Evolutionary conservation across 2,888 invertebrate species (phyloP), one percentile per base, ranked within the genome.

Genomic region (Patella pellucida): DNA sequence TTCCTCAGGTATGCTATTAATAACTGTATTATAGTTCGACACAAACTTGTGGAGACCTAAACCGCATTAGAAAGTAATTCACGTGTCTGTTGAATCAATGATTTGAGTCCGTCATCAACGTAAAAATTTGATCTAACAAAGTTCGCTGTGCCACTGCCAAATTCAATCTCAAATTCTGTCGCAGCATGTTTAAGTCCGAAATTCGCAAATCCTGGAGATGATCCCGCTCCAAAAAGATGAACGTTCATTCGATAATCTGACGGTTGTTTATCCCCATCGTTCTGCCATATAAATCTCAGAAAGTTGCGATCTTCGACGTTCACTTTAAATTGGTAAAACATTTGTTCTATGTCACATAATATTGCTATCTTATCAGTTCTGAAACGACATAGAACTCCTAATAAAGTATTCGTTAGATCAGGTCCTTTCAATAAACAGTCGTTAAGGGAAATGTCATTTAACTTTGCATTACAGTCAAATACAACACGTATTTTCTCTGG

Each of bases 91-190:
- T 41, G 41, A 41, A 41, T 41, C 41, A 41, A 41, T 7, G 41
- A 41, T 41, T 41, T 41, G 41, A 82, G 31, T 1, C 81, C 82
- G 68, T 82, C 81, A 70, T 83, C 83, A 4, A 83, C 82, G 70
- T 81, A 82, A 62, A 83, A 83, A 54, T 82, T 68, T 1, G 62
- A 41, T 79, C 67, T 16, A 75, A 72, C 23, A 69, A 73, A 31
- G 75, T 76, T 31, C 4, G 41, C 41, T 41, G 41, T 7, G 2
- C 41, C 41, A 11, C 68, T 68, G 14, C 79, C 76, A 72, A 73
- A 75, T n/a, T 77, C 62, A 7, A 15, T 19, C 52, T 73, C 70
- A 62, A 67, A 23, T n/a, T 73, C 71, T 5, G 54, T 62, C 14
- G 78, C 78, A 1, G 74, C 16, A 51, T 80, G 69, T 31, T 74